phyloP scores from a whole-genome alignment of 2,888 invertebrate genomes.

The Leptodirus hochenwartii region DNA sequence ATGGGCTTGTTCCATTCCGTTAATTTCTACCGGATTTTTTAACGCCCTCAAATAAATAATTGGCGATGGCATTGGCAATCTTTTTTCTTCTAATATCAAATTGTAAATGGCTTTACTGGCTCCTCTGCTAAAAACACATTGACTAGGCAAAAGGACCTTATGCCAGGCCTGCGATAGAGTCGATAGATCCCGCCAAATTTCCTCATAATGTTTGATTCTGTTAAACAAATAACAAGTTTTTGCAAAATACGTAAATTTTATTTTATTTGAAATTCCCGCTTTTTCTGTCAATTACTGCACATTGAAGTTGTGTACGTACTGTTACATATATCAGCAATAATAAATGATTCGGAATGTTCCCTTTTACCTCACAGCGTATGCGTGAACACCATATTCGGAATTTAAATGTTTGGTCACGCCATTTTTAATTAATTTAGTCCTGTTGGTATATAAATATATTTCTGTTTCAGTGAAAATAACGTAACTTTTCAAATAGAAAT shows the following conservation, averaged over 20 bases:
- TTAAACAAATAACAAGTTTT: slow-evolving; percentile 16
- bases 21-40: slow-evolving; percentile 64
- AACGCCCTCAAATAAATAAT: slow-evolving; percentile 71
- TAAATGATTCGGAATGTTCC: no score
- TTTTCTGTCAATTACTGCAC: no score
- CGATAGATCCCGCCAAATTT: slow-evolving; percentile 50
- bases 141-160: slow-evolving; percentile 47
- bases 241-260: slow-evolving; percentile 2
- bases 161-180: slow-evolving; percentile 43
- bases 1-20: slow-evolving; percentile 72
- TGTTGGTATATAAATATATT: slow-evolving; percentile 51
- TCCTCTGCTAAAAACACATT: slow-evolving; percentile 50
- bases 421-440: slow-evolving; percentile 34
- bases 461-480: slow-evolving; percentile 45
- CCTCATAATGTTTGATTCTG: slow-evolving; percentile 50
- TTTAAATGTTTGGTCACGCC: slow-evolving; percentile 28
- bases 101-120: slow-evolving; percentile 52
- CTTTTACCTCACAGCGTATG: slow-evolving; percentile 44
- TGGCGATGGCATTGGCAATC: slow-evolving; percentile 50
- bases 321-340: no score
- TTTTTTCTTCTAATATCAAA: slow-evolving; percentile 37
- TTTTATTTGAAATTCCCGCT: background rate
- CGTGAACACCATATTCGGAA: slow-evolving; percentile 38
- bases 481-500: slow-evolving; percentile 64
- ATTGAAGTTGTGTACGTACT: no score